Evolutionary conservation across 2,888 invertebrate genomes (phyloP).

Genomic region (Lottia scabra): DNA sequence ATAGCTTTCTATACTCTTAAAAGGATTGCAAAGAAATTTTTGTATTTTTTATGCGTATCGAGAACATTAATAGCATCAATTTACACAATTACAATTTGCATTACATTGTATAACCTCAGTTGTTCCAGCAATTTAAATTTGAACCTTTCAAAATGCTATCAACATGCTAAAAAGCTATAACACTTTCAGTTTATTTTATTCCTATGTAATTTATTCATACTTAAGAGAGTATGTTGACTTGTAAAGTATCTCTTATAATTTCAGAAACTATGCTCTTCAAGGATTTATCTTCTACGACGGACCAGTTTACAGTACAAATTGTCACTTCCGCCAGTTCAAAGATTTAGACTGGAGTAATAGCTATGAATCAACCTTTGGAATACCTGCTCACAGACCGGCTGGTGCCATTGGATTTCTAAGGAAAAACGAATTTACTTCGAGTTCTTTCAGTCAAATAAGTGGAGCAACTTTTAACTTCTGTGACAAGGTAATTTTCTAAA

Average conservation of each 20-base stretch:
- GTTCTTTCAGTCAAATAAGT: slow-evolving; percentile 14
- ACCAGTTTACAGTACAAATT: slow-evolving; percentile 19
- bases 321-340: slow-evolving; percentile 16
- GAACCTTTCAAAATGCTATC: too few species aligned
- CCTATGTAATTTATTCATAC: too few species aligned
- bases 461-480: slow-evolving; percentile 28
- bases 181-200: too few species aligned
- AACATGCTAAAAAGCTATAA: too few species aligned
- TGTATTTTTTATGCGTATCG: too few species aligned
- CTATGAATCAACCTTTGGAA: slow-evolving; percentile 5
- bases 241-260: background rate
- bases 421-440: slow-evolving; percentile 21
- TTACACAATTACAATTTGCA: too few species aligned
- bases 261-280: slow-evolving; percentile 17
- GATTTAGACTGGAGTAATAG: slow-evolving; percentile 6
- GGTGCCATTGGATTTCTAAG: slow-evolving; percentile 26
- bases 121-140: too few species aligned
- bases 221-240: too few species aligned
- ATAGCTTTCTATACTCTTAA: too few species aligned
- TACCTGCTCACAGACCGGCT: slow-evolving; percentile 2
- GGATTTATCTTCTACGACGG: slow-evolving; percentile 26
- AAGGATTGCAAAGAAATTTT: too few species aligned
- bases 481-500: slow-evolving; percentile 20
- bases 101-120: too few species aligned
- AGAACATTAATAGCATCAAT: too few species aligned